Base-by-base conservation (phyloP, 2,888 invertebrate genomes). In the Ochlodes sylvanus region DNA sequence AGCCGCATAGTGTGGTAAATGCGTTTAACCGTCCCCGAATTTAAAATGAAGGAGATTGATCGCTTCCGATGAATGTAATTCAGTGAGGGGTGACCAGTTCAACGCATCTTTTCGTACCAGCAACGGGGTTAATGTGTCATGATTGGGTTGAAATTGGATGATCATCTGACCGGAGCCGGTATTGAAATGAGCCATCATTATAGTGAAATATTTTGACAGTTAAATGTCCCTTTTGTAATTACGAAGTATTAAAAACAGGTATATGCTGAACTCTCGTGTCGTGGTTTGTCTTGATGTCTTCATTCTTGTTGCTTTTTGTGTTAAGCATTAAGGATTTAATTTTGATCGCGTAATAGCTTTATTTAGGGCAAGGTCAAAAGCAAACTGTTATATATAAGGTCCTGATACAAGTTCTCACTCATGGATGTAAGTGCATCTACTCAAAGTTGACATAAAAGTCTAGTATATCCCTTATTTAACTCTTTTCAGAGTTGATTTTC, bases 111-210 rank as follows among this genome's bases (percentile, higher is more conserved):
- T 44, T 34, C 27, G 44, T 50, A 41, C 41, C 41, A 41, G 41
- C 14, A 56, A 14, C 21, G 17, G 44, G 62, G 68, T 62, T 62
- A 68, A 68, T 62, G 62, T 68, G 68, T 68, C 68, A 68, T 68
- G 56, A 68, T 68, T 62, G 62, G 47, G 56, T 62, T 56, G 15
- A 56, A 68, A 66, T 66, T 56, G 67, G 47, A 27, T 27, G 38
- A 62, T 54, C 60, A 15, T 27, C 27, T 27, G 32, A 34, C 21
- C 47, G 50, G 32, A 14, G 56, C 61, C 15, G 10, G 55, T 56
- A 47, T 56, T 12, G n/a, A 7, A 52, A 60, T 47, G 21, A 19
- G 19, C 34, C 42, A 7, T 54, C 55, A 54, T 67, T 34, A 67
- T 61, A 34, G 12, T 56, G 17, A 19, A 50, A 19, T 19, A 50